A percentile compares a stretch with the other conserved stretches of the same genome.
phyloP scores from a whole-genome alignment of 1,140 invertebrate genomes.

The Trinorchestia longiramus region DNA sequence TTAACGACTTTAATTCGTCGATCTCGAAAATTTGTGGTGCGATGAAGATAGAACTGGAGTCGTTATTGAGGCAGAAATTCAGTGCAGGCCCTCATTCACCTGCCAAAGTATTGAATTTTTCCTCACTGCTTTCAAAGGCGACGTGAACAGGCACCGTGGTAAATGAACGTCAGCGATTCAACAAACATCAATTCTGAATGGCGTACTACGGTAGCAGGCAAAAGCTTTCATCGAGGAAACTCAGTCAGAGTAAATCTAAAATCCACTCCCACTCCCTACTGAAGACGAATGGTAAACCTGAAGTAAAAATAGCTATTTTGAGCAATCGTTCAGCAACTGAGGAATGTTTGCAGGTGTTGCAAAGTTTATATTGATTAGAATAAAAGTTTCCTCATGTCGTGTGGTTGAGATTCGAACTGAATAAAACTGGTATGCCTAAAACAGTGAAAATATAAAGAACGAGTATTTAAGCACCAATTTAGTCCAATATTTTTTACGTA shows the following conservation, averaged over 20 bases:
- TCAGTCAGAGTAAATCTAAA: background rate
- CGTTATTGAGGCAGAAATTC: too few species aligned
- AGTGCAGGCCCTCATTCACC: too few species aligned
- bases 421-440: background rate
- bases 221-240: background rate
- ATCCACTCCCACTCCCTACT: background rate
- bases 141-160: too few species aligned
- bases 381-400: background rate
- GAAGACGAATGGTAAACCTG: background rate
- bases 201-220: background rate
- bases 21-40: background rate
- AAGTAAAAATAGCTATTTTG: background rate
- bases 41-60: background rate
- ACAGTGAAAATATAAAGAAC: background rate
- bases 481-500: too few species aligned
- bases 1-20: background rate
- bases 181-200: background rate
- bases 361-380: background rate
- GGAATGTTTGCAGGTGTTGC: background rate
- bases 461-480: too few species aligned
- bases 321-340: background rate
- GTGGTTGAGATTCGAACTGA: background rate
- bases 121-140: too few species aligned
- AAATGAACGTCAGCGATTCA: too few species aligned
- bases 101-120: too few species aligned